These are phyloP conservation scores for Ictidomys tridecemlineatus DNA, from an alignment of 2,113 vertebrate genomes.

Conservation along the genomic window DNA sequence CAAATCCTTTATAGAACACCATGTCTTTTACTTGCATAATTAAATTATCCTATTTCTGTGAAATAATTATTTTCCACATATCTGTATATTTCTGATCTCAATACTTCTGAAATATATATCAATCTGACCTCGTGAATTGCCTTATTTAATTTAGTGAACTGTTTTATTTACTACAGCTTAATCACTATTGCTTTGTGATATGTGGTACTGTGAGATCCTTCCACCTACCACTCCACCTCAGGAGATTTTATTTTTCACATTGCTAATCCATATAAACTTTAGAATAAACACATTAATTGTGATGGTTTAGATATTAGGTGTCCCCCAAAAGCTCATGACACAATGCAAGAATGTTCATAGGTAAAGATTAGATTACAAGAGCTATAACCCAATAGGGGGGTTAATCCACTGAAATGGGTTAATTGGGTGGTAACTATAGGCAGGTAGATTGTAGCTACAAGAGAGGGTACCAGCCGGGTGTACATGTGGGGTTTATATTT, in stretches of 20 bases:
- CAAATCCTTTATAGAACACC: background rate
- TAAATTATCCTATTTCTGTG: background rate
- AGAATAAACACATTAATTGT: background rate
- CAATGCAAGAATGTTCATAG: too few species aligned
- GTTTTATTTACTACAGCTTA: background rate
- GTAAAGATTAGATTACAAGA: too few species aligned
- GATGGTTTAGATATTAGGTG: too few species aligned
- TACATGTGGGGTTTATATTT: too few species aligned
- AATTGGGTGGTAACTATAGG: too few species aligned
- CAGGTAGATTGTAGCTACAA: too few species aligned
- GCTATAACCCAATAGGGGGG: too few species aligned
- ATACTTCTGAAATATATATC: background rate
- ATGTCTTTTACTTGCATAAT: background rate
- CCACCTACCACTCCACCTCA: background rate
- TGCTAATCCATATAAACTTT: background rate
- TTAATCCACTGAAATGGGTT: too few species aligned
- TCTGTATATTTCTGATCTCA: background rate
- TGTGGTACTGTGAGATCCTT: background rate
- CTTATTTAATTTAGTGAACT: background rate
- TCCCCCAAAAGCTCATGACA: too few species aligned
- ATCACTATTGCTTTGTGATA: background rate
- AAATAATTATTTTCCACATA: background rate
- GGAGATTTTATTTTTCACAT: background rate
- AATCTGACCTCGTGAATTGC: background rate
- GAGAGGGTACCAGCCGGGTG: too few species aligned